Evolutionary conservation across 2,113 vertebrate genomes (phyloP), one percentile per base, ranked within the genome.

Genomic region (Cranoglanis bouderius): DNA sequence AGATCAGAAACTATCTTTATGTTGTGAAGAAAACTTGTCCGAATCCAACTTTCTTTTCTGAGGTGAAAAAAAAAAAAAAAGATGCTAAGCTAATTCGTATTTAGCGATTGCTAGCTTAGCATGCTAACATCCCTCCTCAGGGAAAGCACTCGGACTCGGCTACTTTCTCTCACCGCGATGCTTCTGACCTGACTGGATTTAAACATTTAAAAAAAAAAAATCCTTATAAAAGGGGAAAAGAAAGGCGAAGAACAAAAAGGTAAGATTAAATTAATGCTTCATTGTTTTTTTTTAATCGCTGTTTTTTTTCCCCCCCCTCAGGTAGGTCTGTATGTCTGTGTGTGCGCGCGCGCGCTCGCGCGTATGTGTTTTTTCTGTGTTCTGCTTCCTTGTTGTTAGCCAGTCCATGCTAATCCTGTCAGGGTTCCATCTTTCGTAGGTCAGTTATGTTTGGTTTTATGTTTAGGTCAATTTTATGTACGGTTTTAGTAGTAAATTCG

Each of bases 21-120:
- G 32, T 46, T 59, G 8, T 53, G 81, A 84, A 90, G 88, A 85
- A 63, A 90, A 91, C 89, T 92, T 65, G 89, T 83, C 46, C 70
- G 61, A 70, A 65, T 32, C 74, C 4, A 82, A 53, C n/a, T 55
- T 90, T 46, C 89, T 63, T 85, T 92, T 89, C 93, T 86, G 74
- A 90, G 74, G 87, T 87, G 21, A 13, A 86, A 82, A 90, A 91
- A 86, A 80, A 91, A 13, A 86, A 82, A 90, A 91, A 86, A 80
- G 90, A 87, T 85, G 87, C 77, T 87, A 87, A 85, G 88, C 90
- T 91, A 82, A 87, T 85, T 74, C 21, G 90, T 72, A 74, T 89
- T 86, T 84, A 53, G 87, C 70, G 29, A 53, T 87, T 49, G 82
- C 87, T 77, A 63, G 49, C 85, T 32, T 80, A 88, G 55, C 85